Base-by-base conservation (phyloP, 2,113 vertebrate genomes). In the Gallinago undulata region DNA sequence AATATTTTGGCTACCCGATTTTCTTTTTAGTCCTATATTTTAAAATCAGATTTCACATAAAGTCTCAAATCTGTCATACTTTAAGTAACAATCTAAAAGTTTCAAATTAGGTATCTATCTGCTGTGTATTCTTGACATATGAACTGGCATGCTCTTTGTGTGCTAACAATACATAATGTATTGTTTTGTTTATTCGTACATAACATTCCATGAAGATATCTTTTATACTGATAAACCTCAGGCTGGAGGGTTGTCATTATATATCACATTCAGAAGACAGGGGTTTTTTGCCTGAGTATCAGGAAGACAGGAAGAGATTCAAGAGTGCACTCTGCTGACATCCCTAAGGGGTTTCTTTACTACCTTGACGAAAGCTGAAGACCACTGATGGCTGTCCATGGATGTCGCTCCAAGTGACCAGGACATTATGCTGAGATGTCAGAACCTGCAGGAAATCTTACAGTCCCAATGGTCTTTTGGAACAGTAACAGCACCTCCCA, bases 401-500 rank as follows among this genome's bases (percentile, higher is more conserved):
- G 55, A 68, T 92, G 43, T 53, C 80, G 72, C 51, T 76, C 43
- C 64, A 72, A 88, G 31, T 31, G 41, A 84, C 66, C 3, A 4
- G 57, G 77, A 87, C 25, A 68, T 47, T 35, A 43, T 10, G 31
- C 13, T 43, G 74, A 92, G n/a, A 68, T 50, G n/a, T 43, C 67
- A 62, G 62, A 94, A 80, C 41, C 53, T 47, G 37, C 41, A 66
- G 62, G 55, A 91, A 96, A 82, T 48, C 55, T 77, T 31, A 28
- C 23, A 25, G 21, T 87, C 62, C 45, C 80, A 57, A 8, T 7
- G 21, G 57, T 41, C 50, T 79, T 95, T 76, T 80, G 57, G 67
- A 94, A 79, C 70, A 86, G 60, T 60, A 95, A 89, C 57, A 73
- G 41, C 77, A 90, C 47, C 43, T 91, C 62, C 77, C 77, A 95